Evolutionary conservation across 2,113 vertebrate genomes (phyloP).

Genomic region (Pachycephala philippinensis): DNA sequence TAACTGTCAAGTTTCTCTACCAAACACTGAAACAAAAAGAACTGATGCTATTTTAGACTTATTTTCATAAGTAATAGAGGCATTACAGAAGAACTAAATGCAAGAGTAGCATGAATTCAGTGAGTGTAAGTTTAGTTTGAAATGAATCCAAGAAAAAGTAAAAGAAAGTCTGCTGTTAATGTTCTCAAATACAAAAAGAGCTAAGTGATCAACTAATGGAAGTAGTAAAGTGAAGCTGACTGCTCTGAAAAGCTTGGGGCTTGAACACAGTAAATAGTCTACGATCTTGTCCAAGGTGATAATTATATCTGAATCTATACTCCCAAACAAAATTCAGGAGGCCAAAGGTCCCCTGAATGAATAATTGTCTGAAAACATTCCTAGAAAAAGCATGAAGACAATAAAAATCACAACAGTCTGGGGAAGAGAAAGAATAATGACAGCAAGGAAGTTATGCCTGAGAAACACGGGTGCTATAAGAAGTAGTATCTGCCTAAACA

Average conservation of each 20-base stretch:
- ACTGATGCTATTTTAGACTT: not conserved
- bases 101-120: not conserved
- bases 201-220: not conserved
- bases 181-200: not conserved
- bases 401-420: not conserved
- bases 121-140: not conserved
- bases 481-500: not conserved
- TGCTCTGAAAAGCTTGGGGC: not conserved
- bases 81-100: not conserved
- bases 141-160: not conserved
- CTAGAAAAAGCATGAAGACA: not conserved
- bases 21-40: not conserved
- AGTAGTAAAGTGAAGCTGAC: not conserved
- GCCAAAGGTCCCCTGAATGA: not conserved
- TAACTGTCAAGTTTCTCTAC: not conserved
- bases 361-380: not conserved
- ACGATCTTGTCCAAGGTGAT: not conserved
- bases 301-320: not conserved
- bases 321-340: not conserved
- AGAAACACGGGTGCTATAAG: not conserved
- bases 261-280: not conserved
- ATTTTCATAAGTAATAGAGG: not conserved
- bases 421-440: not conserved
- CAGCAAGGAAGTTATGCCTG: not conserved
- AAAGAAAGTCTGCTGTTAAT: not conserved